Evolutionary conservation across 2,888 invertebrate genomes (phyloP), one percentile per base, ranked within the genome.

Genomic region (Ethmia dodecea): DNA sequence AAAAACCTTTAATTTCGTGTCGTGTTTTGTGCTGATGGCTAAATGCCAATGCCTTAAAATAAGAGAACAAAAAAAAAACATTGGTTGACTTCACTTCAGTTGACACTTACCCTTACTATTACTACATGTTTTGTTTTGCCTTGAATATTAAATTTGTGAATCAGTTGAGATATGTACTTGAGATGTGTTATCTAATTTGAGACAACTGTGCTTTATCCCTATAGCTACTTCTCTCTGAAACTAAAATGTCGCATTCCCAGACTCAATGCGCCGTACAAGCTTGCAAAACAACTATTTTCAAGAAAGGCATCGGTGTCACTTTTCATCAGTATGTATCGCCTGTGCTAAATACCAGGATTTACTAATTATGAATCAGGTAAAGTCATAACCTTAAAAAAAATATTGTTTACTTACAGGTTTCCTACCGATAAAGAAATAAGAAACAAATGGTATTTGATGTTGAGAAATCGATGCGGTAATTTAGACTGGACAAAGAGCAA

Each of bases 401-500:
- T 29, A 15, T 32, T 40, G 18, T 33, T 56, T 58, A n/a, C 50
- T 55, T 58, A 11, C 51, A 84, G 84, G 41, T 81, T 72, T 46
- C 84, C 84, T 27, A 40, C 54, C 20, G 53, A 45, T 3, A 42
- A 42, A 28, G 76, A 77, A 42, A 71, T 79, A 68, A 64, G 79
- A 38, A 75, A 60, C 37, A 73, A 62, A 52, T 84, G 84, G 84
- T 48, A 77, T 5, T 60, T 63, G 37, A 42, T 71, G 13, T 52
- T 83, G 6, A 78, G 65, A 49, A 71, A 66, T 35, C 76, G 63
- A 43, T 80, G 80, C 43, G 45, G 60, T 31, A 43, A 60, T 26
- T 47, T 84, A 24, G 78, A 84, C 42, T 83, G 77, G 78, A 37
- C 47, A 3, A 75, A 55, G 50, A 80, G 79, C 41, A 72, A 57